Base-by-base conservation (phyloP, 2,888 invertebrate species). In the Unio pictorum region DNA sequence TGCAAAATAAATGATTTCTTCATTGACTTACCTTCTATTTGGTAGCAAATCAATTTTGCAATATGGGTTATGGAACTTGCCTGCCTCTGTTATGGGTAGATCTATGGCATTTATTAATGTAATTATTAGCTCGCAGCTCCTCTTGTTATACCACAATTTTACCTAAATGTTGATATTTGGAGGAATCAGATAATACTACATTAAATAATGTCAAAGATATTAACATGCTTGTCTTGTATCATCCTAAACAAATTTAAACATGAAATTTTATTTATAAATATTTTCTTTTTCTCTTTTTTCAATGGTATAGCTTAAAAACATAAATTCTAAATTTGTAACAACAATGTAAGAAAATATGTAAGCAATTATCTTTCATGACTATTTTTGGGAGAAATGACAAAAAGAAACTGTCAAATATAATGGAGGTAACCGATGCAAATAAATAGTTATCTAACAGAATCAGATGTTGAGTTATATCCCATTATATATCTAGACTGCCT, bases 81-180 rank as follows among this genome's bases (percentile, higher is more conserved):
- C 87, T 34, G 81, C 81, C 86, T 95, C 96, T 61, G 93, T 91
- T 45, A 96, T 94, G 66, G 94, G 94, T 69, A 99, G 93, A 56
- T 97, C 96, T 69, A 94, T 94, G 63, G 98, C 99, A 86, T 96
- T 95, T 63, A 98, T 94, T 78, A 98, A 93, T 28, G 97, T 97
- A 74, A 99, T 96, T 74, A 97, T 93, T 83, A 99, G 92, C 91
- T 98, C 96, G 60, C 90, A 87, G 66, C 90, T 88, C 76, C 96
- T 93, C 66, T 95, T 94, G 90, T 98, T 97, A 91, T 96, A 98
- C 91, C 95, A 95, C 81, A 99, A 92, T 91, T 96, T 96, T 81
- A 97, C 92, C 94, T 95, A 92, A 58, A 85, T 72, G 64, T 66
- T 23, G 59, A 15, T 59, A 18, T 45, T 11, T 58, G 11, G 58